Conservation (phyloP, 2,888 invertebrate genomes). For the Syrista parreyssii region DNA sequence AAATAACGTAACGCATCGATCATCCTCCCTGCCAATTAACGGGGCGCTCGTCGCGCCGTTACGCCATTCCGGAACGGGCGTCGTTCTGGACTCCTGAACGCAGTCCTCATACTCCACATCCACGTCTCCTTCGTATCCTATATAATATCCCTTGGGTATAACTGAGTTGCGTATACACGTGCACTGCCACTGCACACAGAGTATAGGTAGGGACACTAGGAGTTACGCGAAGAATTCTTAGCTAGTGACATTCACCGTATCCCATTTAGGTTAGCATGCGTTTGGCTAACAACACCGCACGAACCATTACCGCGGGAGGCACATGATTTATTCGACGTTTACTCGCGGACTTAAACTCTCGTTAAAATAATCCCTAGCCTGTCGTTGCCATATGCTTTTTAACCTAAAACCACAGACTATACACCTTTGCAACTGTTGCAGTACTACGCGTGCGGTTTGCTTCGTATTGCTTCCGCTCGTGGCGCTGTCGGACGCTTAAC, state of each 20-base stretch:
- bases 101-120: neutral
- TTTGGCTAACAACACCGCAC: neutral
- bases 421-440: neutral
- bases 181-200: neutral
- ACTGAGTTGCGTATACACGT: neutral
- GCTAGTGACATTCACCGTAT: neutral
- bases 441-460: neutral
- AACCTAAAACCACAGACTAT: neutral
- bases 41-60: conserved; percentile 31
- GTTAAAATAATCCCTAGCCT: conserved; percentile 58
- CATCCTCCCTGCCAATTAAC: conserved; percentile 56
- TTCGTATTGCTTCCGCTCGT: neutral
- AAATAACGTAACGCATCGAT: conserved; percentile 54
- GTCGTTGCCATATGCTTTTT: conserved; percentile 25
- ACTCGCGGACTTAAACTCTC: conserved; percentile 62
- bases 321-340: conserved; percentile 64
- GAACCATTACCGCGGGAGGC: conserved; percentile 31
- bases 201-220: neutral
- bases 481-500: no score
- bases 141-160: neutral
- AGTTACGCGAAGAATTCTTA: neutral
- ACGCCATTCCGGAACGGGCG: conserved; percentile 18
- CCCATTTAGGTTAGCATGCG: neutral
- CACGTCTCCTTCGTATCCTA: neutral
- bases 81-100: neutral